Evolutionary conservation across 2,113 vertebrate genomes (phyloP), one percentile per base, ranked within the genome.

Genomic region (Pseudorectes ferrugineus): DNA sequence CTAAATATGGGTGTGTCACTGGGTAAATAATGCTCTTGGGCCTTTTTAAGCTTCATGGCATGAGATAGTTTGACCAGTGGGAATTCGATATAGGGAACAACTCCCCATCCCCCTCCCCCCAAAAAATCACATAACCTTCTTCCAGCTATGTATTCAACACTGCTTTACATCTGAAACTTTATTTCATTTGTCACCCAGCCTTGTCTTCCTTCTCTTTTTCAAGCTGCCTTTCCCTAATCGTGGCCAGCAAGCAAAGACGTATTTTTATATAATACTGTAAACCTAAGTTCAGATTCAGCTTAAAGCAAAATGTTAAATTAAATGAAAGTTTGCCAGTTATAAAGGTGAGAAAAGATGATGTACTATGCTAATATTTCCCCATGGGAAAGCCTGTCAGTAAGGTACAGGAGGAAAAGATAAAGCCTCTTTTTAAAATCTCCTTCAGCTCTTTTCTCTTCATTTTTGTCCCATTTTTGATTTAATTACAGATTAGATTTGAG

Each of bases 31-130:
- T 4, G 7, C 24, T 73, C 16, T 10, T 81, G 43, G 51, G 21
- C 17, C 25, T 67, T 70, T 68, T 66, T 51, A 77, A 36, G 26
- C 24, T 66, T 81, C 12, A 33, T 5, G 7, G 46, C 43, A 80
- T 12, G 11, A 91, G 35, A 89, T 15, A 62, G 6, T 67, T 51
- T 55, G 48, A 85, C n/a, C 29, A 57, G 7, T 14, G 9, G 20
- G 23, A 88, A 93, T 65, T 21, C 1, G 8, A 79, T 65, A 45
- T 0, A 57, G 23, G 10, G 25, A 84, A 73, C 25, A 74, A 43
- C 2, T 11, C 7, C 11, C 12, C 7, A 31, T 21, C 1, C 3
- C 3, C 12, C 9, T 9, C 14, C 28, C 8, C 26, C 35, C 5
- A 14, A 2, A 36, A 65, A 72, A 28, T 42, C 67, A 77, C 16